A percentile compares a stretch with the other conserved stretches of the same genome.
Conservation (phyloP, 2,113 vertebrate genomes). For the Nipponia nippon region DNA sequence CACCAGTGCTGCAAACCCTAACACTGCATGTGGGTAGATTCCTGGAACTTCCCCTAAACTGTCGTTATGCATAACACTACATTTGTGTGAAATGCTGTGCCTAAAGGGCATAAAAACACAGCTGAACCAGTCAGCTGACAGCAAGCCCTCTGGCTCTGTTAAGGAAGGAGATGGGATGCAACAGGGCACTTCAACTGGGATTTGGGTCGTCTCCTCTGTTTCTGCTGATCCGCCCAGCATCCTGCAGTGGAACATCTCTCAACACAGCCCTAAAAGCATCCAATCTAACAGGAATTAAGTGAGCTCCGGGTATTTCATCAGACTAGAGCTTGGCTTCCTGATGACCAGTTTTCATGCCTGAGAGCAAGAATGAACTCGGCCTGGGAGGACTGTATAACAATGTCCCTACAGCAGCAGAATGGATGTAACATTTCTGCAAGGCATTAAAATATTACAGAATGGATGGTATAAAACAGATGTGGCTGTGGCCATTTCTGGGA, state of each 20-base stretch:
- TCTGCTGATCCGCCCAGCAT: neutral
- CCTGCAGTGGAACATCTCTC: neutral
- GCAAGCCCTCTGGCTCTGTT: neutral
- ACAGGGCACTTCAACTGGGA: neutral
- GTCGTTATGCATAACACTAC: neutral
- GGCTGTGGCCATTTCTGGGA: conserved; percentile 29
- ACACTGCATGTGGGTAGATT: neutral
- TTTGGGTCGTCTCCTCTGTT: neutral
- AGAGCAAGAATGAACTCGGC: neutral
- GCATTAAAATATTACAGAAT: neutral
- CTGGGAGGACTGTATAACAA: neutral
- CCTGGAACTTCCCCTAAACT: neutral
- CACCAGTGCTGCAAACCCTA: neutral
- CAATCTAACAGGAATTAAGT: neutral
- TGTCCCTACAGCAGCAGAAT: neutral
- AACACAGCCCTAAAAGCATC: neutral
- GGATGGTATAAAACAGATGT: neutral
- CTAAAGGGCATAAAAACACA: neutral
- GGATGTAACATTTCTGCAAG: neutral
- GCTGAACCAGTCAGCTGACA: neutral
- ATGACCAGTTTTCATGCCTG: neutral
- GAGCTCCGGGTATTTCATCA: neutral
- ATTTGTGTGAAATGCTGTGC: neutral
- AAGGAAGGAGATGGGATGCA: neutral
- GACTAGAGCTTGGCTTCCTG: neutral